Evolutionary conservation across 1,140 invertebrate species (phyloP).

Genomic region (Oedothorax gibbosus): DNA sequence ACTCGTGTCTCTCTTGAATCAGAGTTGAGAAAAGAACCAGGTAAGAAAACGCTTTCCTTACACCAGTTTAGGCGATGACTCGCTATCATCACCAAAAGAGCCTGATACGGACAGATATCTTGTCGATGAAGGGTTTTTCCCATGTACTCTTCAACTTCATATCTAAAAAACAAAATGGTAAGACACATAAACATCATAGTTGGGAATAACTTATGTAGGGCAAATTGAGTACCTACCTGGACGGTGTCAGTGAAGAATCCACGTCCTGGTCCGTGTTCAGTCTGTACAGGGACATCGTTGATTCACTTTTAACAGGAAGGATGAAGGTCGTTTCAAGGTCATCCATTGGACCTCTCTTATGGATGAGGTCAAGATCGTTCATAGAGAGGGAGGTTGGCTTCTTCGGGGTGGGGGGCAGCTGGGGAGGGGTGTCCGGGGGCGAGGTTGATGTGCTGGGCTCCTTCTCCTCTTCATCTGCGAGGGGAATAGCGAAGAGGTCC

Average conservation of each 20-base stretch:
- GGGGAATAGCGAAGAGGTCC: neutral
- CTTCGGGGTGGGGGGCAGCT: neutral
- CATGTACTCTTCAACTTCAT: too few species aligned
- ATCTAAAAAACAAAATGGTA: too few species aligned
- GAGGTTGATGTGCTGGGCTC: neutral
- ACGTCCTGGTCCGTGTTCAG: constrained; percentile 41
- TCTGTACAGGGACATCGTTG: constrained; percentile 64
- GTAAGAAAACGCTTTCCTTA: too few species aligned
- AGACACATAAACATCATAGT: too few species aligned
- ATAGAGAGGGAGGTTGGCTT: constrained; percentile 69
- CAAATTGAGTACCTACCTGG: neutral
- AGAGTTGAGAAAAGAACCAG: too few species aligned
- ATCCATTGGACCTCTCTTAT: constrained; percentile 6
- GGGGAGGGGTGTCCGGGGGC: neutral
- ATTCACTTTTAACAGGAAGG: constrained; percentile 65
- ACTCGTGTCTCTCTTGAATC: too few species aligned
- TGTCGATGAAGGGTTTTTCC: too few species aligned
- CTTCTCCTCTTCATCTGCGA: neutral
- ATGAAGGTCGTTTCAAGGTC: constrained; percentile 62
- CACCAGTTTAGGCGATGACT: too few species aligned
- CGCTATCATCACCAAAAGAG: too few species aligned
- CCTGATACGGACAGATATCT: too few species aligned
- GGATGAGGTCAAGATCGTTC: constrained; percentile 70
- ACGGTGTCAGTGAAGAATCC: constrained; percentile 10
- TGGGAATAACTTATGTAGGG: too few species aligned